Conservation (phyloP, 2,888 invertebrate genomes). For the Drosophila picticornis region DNA sequence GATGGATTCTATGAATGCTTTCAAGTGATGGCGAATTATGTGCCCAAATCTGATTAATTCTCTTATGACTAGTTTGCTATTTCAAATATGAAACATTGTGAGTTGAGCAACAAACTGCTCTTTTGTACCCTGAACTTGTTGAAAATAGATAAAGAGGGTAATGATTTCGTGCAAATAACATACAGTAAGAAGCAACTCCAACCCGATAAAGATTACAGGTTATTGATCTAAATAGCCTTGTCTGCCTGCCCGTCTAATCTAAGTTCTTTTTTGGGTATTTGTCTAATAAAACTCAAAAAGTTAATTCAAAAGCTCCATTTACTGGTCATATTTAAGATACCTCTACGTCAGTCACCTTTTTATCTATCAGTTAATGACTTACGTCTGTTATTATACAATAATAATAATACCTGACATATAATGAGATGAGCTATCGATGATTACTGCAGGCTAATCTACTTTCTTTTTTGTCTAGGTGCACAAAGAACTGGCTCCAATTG, state of each 20-base stretch:
- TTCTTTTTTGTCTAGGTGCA: neutral
- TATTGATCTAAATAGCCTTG: too few relatives aligned
- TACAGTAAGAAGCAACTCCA: too few relatives aligned
- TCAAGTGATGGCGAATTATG: neutral
- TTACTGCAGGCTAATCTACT: neutral
- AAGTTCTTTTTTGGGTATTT: too few relatives aligned
- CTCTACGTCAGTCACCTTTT: neutral
- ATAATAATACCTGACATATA: too few relatives aligned
- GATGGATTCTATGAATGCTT: constrained; percentile 35
- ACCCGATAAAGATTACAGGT: too few relatives aligned
- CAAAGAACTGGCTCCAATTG: neutral
- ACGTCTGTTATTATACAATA: too few relatives aligned
- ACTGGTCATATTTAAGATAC: neutral
- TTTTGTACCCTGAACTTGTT: neutral
- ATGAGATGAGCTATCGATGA: neutral
- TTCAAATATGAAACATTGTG: neutral
- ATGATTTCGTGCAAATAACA: neutral
- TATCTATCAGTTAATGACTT: neutral
- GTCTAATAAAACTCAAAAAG: neutral
- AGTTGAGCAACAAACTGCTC: neutral
- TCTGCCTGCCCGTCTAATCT: too few relatives aligned
- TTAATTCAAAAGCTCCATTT: neutral
- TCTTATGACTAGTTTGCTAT: neutral
- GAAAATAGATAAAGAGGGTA: neutral
- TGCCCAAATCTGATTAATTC: neutral